Conservation (phyloP, 2,888 invertebrate genomes). For the Neria commutata region DNA sequence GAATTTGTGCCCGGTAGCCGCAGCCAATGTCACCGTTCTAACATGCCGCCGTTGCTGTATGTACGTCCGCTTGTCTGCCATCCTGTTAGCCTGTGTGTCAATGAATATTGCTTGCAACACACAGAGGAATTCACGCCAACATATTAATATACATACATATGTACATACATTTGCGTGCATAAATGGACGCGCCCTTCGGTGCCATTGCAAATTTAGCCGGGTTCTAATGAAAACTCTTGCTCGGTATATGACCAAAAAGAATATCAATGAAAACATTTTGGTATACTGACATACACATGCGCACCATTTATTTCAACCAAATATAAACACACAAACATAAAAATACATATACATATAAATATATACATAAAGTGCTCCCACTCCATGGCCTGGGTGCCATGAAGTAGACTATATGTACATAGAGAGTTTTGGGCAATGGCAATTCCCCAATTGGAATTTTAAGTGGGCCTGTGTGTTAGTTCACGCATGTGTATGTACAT, state of each 20-base stretch:
- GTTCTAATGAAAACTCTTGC: background rate
- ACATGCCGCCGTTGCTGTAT: too few species aligned
- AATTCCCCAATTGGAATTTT: too few species aligned
- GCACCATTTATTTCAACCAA: too few species aligned
- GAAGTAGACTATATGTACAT: background rate
- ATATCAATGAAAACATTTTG: conserved; percentile 44
- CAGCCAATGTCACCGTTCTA: background rate
- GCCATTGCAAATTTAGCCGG: background rate
- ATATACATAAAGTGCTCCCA: background rate
- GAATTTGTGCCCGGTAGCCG: background rate
- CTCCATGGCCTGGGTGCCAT: background rate
- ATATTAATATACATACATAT: conserved; percentile 24
- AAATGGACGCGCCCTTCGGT: conserved; percentile 15
- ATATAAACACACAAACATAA: conserved; percentile 25
- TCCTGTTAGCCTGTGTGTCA: conserved; percentile 2
- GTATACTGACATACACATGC: too few species aligned
- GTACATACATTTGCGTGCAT: conserved; percentile 23
- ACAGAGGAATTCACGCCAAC: conserved; percentile 4
- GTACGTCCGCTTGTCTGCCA: too few species aligned
- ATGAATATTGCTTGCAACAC: background rate
- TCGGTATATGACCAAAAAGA: conserved; percentile 35
- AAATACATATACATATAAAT: background rate
- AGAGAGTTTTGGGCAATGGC: conserved; percentile 5
- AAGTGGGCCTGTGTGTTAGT: too few species aligned
- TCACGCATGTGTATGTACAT: too few species aligned